Evolutionary conservation across 2,888 invertebrate species (phyloP), one percentile per base, ranked within the genome.

Genomic region (Nebria salina): DNA sequence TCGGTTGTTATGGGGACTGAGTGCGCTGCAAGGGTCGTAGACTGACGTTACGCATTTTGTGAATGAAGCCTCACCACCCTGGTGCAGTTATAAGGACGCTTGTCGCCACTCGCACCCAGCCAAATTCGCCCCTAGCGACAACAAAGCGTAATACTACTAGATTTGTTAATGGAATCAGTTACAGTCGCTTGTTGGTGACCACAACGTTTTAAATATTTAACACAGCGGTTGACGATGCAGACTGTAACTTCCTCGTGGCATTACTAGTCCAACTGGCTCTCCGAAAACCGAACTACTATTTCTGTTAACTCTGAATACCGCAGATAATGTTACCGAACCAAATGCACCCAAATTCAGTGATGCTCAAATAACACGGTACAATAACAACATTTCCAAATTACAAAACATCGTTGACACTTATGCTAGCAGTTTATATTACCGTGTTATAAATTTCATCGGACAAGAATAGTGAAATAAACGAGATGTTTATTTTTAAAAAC

Each of bases 31-130:
- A 77, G 84, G 84, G 84, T 85, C 83, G 84, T 84, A 83, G 83
- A 83, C 83, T 84, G 82, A 83, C 83, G 84, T 83, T 85, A 85
- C 84, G 85, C 85, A 85, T 83, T 85, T 83, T 83, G 84, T 85
- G 85, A 85, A 85, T 85, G 85, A 85, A 85, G 83, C 83, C 82
- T 77, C 79, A 83, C 81, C 79, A 76, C 74, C 82, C 76, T 72
- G 66, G 34, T 77, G 78, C 78, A 73, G 75, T 65, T 80, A 76
- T 83, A 83, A 82, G 82, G 82, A 77, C 78, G 82, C 77, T 74
- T 76, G 66, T 75, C 72, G 66, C 72, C 75, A 64, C 54, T 77
- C 74, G 73, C 78, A 34, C 64, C 65, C 73, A 66, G 73, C 66
- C 70, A 82, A 83, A 78, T 65, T 83, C 77, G 72, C 78, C 83